Base-by-base conservation (phyloP, 2,113 vertebrate species). In the Synchiropus splendidus region DNA sequence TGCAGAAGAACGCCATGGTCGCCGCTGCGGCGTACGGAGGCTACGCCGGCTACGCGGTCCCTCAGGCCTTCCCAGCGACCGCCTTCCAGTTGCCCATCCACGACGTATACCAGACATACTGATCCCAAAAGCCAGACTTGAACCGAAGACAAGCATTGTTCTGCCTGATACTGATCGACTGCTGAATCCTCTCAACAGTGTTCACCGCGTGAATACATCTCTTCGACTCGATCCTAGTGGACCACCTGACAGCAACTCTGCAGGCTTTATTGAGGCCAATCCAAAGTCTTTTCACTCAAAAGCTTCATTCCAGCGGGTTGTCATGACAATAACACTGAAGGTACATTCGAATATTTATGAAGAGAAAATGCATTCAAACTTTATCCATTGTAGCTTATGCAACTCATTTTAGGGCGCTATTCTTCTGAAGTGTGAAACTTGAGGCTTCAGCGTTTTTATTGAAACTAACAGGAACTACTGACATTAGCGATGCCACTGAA, bases 41-140 rank as follows among this genome's bases (percentile, higher is more conserved):
- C 0, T 88, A 88, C 34, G 67, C 92, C 0, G 84, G 92, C 61
- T 98, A 97, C 34, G 76, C 80, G 0, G 27, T 98, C 67, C 94
- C 92, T 16, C 94, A 93, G 11, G 86, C 92, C 5, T 98, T 97
- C 64, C 95, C 92, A 0, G 62, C 90, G 0, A 72, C 92, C 0
- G 62, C 92, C 46, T 89, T 97, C 60, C 94, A 93, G 82, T 85
- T 97, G 44, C 94, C 95, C 47, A 85, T 97, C 44, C 95, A 96
- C 0, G 92, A 97, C 0, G 51, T 97, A 79, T 98, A 98, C 78
- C 94, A 89, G 82, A 93, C 91, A 5, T 97, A 97, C 75, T 98
- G 75, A 88, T 81, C 3, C 6, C 9, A 46, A 42, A 42, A 43
- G 36, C 50, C 51, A 12, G 45, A 32, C 40, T 4, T 15, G 33